These are phyloP conservation scores for Epicauta chinensis DNA, from an alignment of 1,140 invertebrate genomes.

Conservation along the genomic window DNA sequence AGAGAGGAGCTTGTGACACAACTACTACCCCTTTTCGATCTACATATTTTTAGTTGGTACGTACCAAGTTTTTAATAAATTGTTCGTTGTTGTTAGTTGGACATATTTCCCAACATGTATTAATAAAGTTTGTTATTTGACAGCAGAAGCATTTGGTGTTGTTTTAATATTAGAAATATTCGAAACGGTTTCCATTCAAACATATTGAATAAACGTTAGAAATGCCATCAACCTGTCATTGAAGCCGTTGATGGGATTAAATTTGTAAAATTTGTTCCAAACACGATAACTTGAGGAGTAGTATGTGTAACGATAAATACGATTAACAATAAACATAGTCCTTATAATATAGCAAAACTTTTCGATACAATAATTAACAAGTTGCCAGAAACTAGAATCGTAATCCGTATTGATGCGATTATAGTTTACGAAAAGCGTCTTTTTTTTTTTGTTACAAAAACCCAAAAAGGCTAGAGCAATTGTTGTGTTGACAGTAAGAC, in stretches of 20 bases:
- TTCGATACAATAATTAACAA: not conserved
- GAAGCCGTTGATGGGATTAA: constrained; percentile 8
- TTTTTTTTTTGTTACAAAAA: too few relatives aligned
- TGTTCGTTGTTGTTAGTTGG: not conserved
- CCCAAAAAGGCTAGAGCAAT: constrained; percentile 24
- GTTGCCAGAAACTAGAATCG: not conserved
- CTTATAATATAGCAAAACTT: constrained; percentile 17
- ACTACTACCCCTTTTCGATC: constrained; percentile 1
- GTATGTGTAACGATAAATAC: constrained; percentile 19
- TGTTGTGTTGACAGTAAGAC: constrained; percentile 43
- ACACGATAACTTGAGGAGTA: constrained; percentile 15
- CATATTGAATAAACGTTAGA: not conserved
- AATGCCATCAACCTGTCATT: constrained; percentile 6
- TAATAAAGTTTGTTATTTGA: not conserved
- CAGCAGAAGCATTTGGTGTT: not conserved
- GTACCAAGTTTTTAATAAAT: not conserved
- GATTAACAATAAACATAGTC: constrained; percentile 21
- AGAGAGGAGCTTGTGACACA: too few relatives aligned
- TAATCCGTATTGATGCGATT: too few relatives aligned
- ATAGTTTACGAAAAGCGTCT: too few relatives aligned
- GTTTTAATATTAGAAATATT: not conserved
- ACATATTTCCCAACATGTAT: not conserved
- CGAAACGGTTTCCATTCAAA: too few relatives aligned
- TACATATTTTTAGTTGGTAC: constrained; percentile 6
- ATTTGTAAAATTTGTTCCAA: constrained; percentile 16